phyloP scores from a whole-genome alignment of 1,140 invertebrate species.

The Amphibalanus amphitrite region DNA sequence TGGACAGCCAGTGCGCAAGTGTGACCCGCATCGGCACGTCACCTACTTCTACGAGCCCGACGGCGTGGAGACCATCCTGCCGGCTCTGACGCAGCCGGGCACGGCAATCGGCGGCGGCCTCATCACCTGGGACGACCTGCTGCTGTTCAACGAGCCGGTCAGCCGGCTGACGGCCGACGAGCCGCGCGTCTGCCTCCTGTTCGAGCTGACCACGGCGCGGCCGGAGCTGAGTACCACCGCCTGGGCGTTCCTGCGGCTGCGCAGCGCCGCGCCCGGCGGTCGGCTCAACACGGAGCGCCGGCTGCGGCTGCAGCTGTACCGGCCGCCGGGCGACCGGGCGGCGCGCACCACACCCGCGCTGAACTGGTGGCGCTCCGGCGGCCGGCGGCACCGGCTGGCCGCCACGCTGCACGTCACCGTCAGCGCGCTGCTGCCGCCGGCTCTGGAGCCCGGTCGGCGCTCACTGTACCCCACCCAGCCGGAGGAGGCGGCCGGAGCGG shows the following conservation, averaged over 20 bases:
- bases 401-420: neutral
- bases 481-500: neutral
- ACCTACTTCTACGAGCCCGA: neutral
- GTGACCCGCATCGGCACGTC: neutral
- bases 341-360: neutral
- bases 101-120: neutral
- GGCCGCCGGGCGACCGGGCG: neutral
- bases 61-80: neutral
- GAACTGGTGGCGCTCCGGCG: neutral
- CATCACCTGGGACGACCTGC: neutral
- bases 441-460: neutral
- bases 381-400: neutral
- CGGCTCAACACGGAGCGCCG: neutral
- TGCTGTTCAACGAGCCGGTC: neutral
- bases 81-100: neutral
- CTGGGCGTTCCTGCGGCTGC: slow-evolving; percentile 2
- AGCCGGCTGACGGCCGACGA: neutral
- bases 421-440: neutral
- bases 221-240: neutral
- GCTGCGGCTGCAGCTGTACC: neutral
- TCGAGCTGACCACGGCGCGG: neutral
- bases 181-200: slow-evolving; percentile 1
- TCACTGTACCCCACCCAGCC: neutral
- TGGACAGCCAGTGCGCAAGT: neutral
- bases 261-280: neutral